Conservation (phyloP, 2,797 vertebrate species). For the Epinephelus awoara region DNA sequence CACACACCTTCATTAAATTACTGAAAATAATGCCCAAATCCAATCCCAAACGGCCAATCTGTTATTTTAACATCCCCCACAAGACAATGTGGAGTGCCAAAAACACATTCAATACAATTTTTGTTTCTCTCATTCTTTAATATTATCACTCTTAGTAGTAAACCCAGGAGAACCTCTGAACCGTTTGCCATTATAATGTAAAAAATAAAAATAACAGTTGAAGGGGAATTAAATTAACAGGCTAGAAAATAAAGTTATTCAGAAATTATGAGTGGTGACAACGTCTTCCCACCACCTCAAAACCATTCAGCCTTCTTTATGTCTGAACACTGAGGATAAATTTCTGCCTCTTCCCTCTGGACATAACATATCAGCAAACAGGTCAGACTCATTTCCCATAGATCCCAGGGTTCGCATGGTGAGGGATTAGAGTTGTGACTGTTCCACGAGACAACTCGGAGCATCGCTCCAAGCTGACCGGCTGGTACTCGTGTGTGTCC, state of each 20-base stretch:
- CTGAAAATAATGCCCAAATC: constrained; percentile 71
- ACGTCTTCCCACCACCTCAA: constrained; percentile 65
- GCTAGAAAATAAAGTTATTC: constrained; percentile 78
- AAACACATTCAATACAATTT: constrained; percentile 60
- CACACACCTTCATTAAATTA: constrained; percentile 54
- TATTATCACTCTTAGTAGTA: constrained; percentile 57
- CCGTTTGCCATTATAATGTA: constrained; percentile 77
- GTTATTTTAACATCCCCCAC: constrained; percentile 43
- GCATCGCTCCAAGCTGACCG: constrained; percentile 74
- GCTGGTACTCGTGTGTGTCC: constrained; percentile 67
- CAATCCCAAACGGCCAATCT: constrained; percentile 53
- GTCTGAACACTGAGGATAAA: constrained; percentile 48
- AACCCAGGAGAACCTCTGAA: constrained; percentile 87
- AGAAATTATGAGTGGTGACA: constrained; percentile 74
- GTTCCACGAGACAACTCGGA: constrained; percentile 66
- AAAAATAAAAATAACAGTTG: constrained; percentile 67
- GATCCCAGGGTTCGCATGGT: constrained; percentile 73
- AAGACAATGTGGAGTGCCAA: constrained; percentile 17
- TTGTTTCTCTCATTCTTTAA: constrained; percentile 32
- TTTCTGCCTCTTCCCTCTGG: constrained; percentile 57
- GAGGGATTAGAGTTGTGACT: constrained; percentile 59
- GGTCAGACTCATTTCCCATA: constrained; percentile 62
- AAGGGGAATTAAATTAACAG: constrained; percentile 83
- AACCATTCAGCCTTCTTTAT: constrained; percentile 66
- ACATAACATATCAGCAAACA: constrained; percentile 64